phyloP scores from a whole-genome alignment of 2,888 invertebrate species.

The Spisula subtruncata region DNA sequence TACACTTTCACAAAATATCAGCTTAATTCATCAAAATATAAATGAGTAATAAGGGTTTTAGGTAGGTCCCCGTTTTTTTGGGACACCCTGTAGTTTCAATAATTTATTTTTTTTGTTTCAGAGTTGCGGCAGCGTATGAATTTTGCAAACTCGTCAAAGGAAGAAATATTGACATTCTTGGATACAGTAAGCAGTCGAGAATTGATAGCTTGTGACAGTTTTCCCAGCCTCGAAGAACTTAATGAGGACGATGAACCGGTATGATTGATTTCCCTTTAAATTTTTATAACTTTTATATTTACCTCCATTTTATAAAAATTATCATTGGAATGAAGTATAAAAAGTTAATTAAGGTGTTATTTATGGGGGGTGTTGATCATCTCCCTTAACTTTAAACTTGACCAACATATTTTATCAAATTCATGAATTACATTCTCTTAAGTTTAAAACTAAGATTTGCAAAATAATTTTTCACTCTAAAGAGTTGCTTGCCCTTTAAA shows the following conservation, averaged over 20 bases:
- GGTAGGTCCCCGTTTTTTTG: too few relatives aligned
- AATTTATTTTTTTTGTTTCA: slow-evolving; percentile 22
- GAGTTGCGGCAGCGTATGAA: slow-evolving; percentile 54
- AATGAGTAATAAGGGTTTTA: too few relatives aligned
- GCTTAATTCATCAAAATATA: too few relatives aligned
- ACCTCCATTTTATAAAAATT: too few relatives aligned
- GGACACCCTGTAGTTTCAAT: too few relatives aligned
- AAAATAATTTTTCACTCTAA: neutral
- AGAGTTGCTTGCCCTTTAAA: too few relatives aligned
- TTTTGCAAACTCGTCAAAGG: slow-evolving; percentile 58
- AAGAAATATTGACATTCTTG: slow-evolving; percentile 68
- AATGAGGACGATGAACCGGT: slow-evolving; percentile 75
- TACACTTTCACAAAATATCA: too few relatives aligned
- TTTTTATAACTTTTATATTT: neutral
- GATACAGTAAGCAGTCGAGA: slow-evolving; percentile 56
- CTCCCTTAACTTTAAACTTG: neutral
- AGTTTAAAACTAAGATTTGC: too few relatives aligned
- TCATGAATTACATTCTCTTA: slow-evolving; percentile 46
- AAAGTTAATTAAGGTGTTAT: too few relatives aligned
- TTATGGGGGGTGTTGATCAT: neutral
- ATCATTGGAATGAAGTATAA: too few relatives aligned
- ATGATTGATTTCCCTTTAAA: slow-evolving; percentile 30
- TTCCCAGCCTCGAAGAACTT: slow-evolving; percentile 76
- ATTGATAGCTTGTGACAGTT: slow-evolving; percentile 62
- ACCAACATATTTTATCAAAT: neutral